Evolutionary conservation across 2,888 invertebrate species (phyloP), one percentile per base, ranked within the genome.

Genomic region (Rhodophaea formosa): DNA sequence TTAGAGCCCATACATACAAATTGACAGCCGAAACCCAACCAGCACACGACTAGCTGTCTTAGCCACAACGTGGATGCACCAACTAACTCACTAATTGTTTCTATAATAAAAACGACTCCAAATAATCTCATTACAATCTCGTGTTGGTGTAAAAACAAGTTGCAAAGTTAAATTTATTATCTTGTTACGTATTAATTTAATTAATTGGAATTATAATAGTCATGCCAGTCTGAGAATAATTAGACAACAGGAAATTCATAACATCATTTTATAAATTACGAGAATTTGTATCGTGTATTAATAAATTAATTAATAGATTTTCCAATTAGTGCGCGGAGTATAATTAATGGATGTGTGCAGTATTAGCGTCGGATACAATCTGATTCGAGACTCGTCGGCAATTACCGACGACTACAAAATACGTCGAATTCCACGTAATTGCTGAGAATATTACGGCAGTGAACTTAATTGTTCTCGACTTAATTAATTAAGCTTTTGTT

Each of bases 401-500:
- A 88, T 89, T 88, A 88, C 83, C 76, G 72, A 77, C 80, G 82
- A 83, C 84, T 84, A 86, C 89, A 86, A 89, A 90, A 91, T 85
- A 87, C 85, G 84, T 84, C 84, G 86, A 86, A 88, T 88, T 84
- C 88, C 84, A 79, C 84, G 86, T 90, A 89, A 91, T 89, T 88
- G 86, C 88, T 87, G 90, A 84, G 89, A 90, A 89, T 90, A 89
- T 89, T 89, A 88, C 87, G 85, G 86, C 88, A 86, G 81, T 86
- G 86, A 88, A 86, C 88, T 90, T 90, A 91, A 91, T 91, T 91
- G 91, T 91, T 91, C 88, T 88, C 88, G 88, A 88, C 89, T 89
- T 90, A 91, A 91, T 91, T 91, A 91, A 90, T 91, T 91, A 90
- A 91, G 90, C 89, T 90, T 89, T 90, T 91, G 91, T 91, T 90